Conservation (phyloP, 2,888 invertebrate genomes). For the Nomada flava region DNA sequence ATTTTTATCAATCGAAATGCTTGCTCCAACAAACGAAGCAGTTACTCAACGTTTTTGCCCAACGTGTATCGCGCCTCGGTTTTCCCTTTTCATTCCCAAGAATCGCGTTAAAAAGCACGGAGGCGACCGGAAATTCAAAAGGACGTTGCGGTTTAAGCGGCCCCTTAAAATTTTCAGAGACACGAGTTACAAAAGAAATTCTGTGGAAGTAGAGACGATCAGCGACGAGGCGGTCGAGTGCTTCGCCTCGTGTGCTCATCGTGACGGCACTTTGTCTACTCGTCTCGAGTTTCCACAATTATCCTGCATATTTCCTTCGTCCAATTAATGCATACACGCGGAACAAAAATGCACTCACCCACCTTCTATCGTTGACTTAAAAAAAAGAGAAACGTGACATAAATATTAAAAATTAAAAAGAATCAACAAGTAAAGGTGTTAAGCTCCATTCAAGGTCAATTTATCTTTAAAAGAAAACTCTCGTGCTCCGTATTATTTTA, state of each 20-base stretch:
- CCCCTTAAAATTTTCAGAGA: conserved; percentile 20
- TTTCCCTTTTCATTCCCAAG: neutral
- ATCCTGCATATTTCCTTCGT: no score
- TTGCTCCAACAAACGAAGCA: neutral
- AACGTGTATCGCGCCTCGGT: neutral
- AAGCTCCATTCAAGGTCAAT: no score
- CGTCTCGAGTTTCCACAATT: neutral
- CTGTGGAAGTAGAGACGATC: conserved; percentile 28
- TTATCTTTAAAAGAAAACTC: no score
- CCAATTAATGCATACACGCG: no score
- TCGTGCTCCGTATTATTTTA: no score
- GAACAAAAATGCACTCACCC: no score
- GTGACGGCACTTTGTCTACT: conserved; percentile 11
- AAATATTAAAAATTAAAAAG: no score
- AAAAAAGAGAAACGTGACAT: no score
- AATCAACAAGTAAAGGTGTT: no score
- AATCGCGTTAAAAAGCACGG: conserved; percentile 1
- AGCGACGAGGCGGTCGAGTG: neutral
- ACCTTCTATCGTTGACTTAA: no score
- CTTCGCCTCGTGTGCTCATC: neutral
- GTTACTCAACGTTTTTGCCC: neutral
- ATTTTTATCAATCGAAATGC: conserved; percentile 3
- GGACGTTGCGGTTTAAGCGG: conserved; percentile 22
- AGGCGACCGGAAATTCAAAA: conserved; percentile 17
- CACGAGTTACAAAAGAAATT: conserved; percentile 37